These are phyloP conservation scores for Diceros bicornis DNA, from an alignment of 2,797 vertebrate genomes.

Conservation along the genomic window DNA sequence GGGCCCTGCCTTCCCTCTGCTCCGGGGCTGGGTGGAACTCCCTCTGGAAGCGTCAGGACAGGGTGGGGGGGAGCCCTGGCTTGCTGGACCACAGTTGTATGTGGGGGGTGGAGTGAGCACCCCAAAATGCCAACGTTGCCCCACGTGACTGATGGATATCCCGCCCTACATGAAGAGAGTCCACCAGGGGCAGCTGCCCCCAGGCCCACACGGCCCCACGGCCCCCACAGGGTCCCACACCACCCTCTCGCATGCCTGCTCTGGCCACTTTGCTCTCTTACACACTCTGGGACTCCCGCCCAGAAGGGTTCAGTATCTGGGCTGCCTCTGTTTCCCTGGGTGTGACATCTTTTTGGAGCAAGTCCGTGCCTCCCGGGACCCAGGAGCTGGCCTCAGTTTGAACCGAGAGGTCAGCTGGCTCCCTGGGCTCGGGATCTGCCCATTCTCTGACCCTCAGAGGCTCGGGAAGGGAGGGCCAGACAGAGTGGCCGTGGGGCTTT, in stretches of 20 bases:
- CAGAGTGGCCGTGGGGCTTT: slow-evolving; percentile 79
- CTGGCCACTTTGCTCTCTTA: background rate
- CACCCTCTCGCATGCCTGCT: background rate
- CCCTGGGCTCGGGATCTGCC: background rate
- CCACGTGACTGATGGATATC: background rate
- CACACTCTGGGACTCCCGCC: rapidly evolving
- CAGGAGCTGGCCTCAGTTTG: background rate
- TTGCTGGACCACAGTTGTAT: background rate
- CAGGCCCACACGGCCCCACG: background rate
- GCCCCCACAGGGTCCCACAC: background rate
- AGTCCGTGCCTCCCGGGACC: background rate
- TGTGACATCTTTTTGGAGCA: background rate
- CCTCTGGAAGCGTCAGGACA: background rate
- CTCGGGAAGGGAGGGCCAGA: background rate
- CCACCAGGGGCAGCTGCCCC: background rate
- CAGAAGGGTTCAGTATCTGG: background rate
- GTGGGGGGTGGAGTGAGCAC: background rate
- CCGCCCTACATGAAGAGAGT: background rate
- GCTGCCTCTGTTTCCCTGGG: background rate
- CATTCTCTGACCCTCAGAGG: background rate
- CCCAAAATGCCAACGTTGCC: background rate
- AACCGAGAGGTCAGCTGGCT: background rate
- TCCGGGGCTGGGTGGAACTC: background rate
- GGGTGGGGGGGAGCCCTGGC: background rate
- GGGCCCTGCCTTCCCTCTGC: background rate